Base-by-base conservation (phyloP, 2,888 invertebrate species). In the Patella depressa region DNA sequence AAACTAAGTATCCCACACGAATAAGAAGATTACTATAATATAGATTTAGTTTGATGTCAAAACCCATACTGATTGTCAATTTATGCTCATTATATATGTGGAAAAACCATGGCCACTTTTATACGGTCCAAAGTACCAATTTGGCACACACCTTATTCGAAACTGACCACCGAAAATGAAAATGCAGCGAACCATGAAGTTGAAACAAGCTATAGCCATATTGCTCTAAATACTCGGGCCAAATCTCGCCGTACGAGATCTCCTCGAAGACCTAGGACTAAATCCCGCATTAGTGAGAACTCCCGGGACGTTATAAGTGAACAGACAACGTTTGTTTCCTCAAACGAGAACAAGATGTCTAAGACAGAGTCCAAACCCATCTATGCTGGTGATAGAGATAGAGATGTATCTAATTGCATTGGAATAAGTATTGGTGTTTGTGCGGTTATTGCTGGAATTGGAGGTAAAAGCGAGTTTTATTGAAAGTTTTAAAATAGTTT, bases 381-480 rank as follows among this genome's bases (percentile, higher is more conserved):
- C 19, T 24, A 24, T 65, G 65, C 19, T 19, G 65, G 24, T 24
- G 65, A 65, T 11, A 65, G 65, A 65, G 65, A 65, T 65, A 65
- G 24, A 65, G 65, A 65, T 65, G 65, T 65, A 24, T 24, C 65
- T 24, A 19, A 19, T 24, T 65, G 65, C 24, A 19, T 65, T 65
- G 65, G 65, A 24, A 65, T 65, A 65, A 24, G n/a, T 65, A 65
- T 65, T 65, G 65, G 65, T 24, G 65, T 65, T 24, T 65, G 24
- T 65, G 24, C 65, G 11, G 65, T 24, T 65, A 14, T 65, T 24
- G 24, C 65, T 65, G 65, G 65, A 65, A 11, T 65, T 24, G 65
- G 65, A 65, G 65, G 65, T 65, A 24, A 65, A 24, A 24, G 11
- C 65, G 19, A 65, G 19, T 65, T 45, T 45, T 45, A 45, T 45